phyloP scores from a whole-genome alignment of 1,140 invertebrate genomes.

The Chrysoperla carnea region DNA sequence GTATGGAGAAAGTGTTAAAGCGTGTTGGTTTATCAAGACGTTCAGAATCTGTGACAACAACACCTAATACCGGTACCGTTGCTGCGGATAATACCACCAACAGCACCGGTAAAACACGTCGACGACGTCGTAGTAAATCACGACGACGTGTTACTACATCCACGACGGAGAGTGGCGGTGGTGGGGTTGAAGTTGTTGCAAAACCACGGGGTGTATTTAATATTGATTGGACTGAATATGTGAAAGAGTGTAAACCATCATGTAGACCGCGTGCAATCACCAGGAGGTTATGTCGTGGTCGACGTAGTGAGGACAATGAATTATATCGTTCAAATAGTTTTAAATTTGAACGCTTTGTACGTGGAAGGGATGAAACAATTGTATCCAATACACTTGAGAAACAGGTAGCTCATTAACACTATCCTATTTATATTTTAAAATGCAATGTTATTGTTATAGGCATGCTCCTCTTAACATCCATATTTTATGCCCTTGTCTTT shows the following conservation, averaged over 20 bases:
- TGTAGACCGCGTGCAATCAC: conserved; percentile 27
- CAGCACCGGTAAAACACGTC: conserved; percentile 5
- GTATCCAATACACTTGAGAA: conserved; percentile 27
- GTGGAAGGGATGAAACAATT: conserved; percentile 40
- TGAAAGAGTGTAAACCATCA: conserved; percentile 19
- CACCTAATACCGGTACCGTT: background rate
- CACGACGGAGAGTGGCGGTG: background rate
- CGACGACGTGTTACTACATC: conserved; percentile 7
- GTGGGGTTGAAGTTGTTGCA: conserved; percentile 4
- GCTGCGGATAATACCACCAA: conserved; percentile 4
- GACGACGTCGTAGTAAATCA: conserved; percentile 16
- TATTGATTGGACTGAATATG: conserved; percentile 22
- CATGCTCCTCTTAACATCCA: too few species aligned
- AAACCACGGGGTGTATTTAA: conserved; percentile 20
- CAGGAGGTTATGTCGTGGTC: conserved; percentile 42
- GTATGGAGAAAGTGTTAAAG: conserved; percentile 23
- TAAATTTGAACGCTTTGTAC: conserved; percentile 63
- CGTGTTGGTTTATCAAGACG: conserved; percentile 20
- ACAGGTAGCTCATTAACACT: conserved; percentile 24
- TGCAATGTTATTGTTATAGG: too few species aligned
- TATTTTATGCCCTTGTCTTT: too few species aligned
- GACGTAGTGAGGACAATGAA: conserved; percentile 53
- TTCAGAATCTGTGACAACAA: conserved; percentile 3
- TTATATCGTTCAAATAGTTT: conserved; percentile 68
- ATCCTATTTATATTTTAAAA: too few species aligned